These are phyloP conservation scores for Petromus typicus DNA, from an alignment of 2,113 vertebrate species.

Conservation along the genomic window DNA sequence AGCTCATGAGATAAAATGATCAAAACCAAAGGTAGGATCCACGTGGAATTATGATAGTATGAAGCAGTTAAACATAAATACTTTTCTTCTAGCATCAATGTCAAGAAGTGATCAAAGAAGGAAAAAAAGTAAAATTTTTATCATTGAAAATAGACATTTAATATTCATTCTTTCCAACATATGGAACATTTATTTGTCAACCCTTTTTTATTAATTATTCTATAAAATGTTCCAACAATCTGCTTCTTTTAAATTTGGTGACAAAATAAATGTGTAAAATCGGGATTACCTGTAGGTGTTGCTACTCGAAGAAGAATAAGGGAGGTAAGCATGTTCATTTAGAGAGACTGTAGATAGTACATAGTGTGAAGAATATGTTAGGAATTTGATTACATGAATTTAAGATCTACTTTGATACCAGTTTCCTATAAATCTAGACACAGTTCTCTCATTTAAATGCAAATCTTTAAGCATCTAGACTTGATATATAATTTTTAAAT, in stretches of 20 bases:
- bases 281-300: background rate
- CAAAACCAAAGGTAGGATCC: conserved; percentile 13
- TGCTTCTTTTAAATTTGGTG: background rate
- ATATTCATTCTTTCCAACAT: background rate
- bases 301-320: background rate
- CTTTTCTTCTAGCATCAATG: background rate
- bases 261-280: background rate
- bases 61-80: background rate
- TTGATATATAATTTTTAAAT: background rate
- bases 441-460: background rate
- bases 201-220: conserved; percentile 1
- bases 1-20: background rate
- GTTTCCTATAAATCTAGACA: background rate
- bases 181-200: background rate
- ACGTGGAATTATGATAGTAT: background rate
- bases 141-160: conserved; percentile 4
- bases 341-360: background rate
- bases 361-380: background rate
- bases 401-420: background rate
- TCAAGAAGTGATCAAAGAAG: background rate
- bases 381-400: conserved; percentile 16
- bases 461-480: background rate
- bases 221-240: background rate
- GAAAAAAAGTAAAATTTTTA: background rate
- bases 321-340: background rate